These are phyloP conservation scores for Xestia sexstrigata DNA, from an alignment of 2,888 invertebrate species.

Conservation along the genomic window DNA sequence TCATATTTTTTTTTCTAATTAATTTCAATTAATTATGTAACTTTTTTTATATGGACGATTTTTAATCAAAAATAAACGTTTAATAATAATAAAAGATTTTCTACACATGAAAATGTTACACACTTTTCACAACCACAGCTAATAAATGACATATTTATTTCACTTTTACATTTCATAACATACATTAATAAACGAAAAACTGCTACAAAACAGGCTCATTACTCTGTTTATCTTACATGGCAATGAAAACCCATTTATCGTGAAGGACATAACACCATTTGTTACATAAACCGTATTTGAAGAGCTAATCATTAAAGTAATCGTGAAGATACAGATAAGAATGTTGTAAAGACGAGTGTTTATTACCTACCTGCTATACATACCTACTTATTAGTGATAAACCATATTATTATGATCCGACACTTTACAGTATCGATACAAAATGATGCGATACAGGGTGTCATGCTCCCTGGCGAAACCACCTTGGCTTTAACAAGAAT, in stretches of 20 bases:
- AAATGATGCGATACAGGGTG: neutral
- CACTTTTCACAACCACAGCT: neutral
- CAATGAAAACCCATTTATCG: slow-evolving; percentile 45
- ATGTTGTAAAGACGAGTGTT: slow-evolving; percentile 17
- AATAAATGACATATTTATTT: neutral
- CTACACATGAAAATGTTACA: neutral
- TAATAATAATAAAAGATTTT: neutral
- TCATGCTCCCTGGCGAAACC: too few species aligned
- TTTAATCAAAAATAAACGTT: too few species aligned
- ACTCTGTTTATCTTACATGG: slow-evolving; percentile 27
- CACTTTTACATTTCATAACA: slow-evolving; percentile 2
- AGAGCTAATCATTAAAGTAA: slow-evolving; percentile 54
- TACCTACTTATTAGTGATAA: neutral
- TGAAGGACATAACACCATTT: slow-evolving; percentile 5
- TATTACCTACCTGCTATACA: neutral
- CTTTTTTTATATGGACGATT: too few species aligned
- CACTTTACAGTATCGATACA: neutral
- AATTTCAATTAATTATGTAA: too few species aligned
- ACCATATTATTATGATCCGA: neutral
- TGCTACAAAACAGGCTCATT: neutral
- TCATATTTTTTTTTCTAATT: too few species aligned
- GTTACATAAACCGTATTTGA: slow-evolving; percentile 33
- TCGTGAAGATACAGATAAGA: slow-evolving; percentile 44
- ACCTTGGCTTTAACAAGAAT: too few species aligned
- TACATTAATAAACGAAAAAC: neutral